phyloP scores from a whole-genome alignment of 2,888 invertebrate genomes.

The Erynnis tages region DNA sequence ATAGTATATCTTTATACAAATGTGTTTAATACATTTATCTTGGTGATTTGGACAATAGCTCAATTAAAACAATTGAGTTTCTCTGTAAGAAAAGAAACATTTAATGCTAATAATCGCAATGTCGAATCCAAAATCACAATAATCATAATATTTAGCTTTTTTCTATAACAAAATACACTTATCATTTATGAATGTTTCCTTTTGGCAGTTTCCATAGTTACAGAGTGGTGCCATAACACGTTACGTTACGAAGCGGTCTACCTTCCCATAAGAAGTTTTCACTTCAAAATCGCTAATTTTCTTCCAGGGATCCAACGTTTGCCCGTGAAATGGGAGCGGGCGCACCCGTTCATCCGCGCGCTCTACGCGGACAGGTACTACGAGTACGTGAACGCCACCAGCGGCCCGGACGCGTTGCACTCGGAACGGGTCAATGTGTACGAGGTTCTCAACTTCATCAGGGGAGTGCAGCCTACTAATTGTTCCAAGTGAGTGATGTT shows the following conservation, averaged over 20 bases:
- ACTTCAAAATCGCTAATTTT: neutral
- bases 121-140: no score
- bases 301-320: constrained; percentile 91
- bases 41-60: no score
- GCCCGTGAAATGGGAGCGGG: constrained; percentile 91
- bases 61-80: no score
- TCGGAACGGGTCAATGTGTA: constrained; percentile 87
- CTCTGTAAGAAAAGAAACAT: no score
- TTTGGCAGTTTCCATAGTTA: no score
- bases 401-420: constrained; percentile 85
- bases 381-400: constrained; percentile 87
- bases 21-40: neutral
- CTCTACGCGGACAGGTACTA: constrained; percentile 87
- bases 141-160: no score
- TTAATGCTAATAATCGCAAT: no score
- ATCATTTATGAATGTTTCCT: no score
- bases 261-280: no score
- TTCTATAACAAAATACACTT: no score
- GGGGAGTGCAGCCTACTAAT: constrained; percentile 83
- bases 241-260: no score
- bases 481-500: constrained; percentile 78
- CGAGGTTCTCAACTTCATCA: constrained; percentile 88
- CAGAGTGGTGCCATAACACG: no score
- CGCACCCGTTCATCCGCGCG: constrained; percentile 85
- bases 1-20: neutral